Evolutionary conservation across 1,140 invertebrate species (phyloP).

Genomic region (Ylistrum balloti): DNA sequence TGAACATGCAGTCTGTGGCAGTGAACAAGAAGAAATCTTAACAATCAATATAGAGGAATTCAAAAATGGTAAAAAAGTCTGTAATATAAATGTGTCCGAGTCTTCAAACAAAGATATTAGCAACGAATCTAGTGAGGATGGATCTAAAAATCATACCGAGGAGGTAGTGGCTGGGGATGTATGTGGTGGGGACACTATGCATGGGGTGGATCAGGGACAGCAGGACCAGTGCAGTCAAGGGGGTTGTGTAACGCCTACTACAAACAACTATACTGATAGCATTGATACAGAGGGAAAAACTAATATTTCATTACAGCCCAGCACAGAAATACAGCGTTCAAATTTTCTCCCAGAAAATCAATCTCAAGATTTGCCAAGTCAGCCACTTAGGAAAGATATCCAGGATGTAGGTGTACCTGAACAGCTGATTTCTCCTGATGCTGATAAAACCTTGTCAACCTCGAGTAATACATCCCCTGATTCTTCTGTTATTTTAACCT

Average conservation of each 20-base stretch:
- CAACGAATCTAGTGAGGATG: constrained; percentile 24
- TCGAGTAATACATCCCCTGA: not conserved
- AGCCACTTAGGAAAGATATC: not conserved
- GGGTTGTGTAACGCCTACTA: not conserved
- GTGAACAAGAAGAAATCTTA: constrained; percentile 67
- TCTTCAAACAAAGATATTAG: constrained; percentile 26
- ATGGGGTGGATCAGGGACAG: not conserved
- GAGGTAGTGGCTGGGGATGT: not conserved
- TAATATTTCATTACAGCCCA: not conserved
- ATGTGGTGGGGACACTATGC: no score
- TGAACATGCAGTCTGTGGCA: constrained; percentile 1
- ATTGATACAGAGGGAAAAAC: not conserved
- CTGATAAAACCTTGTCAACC: not conserved
- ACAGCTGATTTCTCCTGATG: not conserved
- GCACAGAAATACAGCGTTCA: not conserved
- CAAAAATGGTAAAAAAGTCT: constrained; percentile 56
- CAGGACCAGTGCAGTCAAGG: not conserved
- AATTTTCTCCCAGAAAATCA: constrained; percentile 20
- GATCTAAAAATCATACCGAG: not conserved
- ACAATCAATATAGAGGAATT: constrained; percentile 68
- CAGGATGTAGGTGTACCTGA: not conserved
- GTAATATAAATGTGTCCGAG: constrained; percentile 64
- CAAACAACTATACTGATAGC: not conserved
- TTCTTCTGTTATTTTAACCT: not conserved
- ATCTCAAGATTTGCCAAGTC: not conserved